Conservation (phyloP, 2,888 invertebrate genomes). For the Cotesia congregata region DNA sequence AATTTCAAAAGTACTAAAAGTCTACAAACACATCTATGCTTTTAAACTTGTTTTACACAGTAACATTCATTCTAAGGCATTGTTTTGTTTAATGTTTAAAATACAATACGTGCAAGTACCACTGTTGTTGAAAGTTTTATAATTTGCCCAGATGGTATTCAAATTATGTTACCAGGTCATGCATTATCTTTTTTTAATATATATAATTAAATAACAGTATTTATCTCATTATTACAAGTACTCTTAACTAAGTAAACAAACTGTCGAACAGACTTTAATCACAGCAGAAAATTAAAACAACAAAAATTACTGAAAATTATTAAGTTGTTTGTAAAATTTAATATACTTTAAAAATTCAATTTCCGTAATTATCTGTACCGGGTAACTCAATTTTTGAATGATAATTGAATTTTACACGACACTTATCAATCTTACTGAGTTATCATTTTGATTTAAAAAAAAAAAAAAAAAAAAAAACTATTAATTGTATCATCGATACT, state of each 20-base stretch:
- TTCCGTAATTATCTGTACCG: not conserved
- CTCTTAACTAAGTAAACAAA: too few species aligned
- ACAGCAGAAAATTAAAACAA: not conserved
- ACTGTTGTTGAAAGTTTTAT: not conserved
- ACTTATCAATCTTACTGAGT: not conserved
- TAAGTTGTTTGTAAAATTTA: not conserved
- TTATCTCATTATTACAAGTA: not conserved
- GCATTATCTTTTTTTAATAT: not conserved
- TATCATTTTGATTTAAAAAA: not conserved
- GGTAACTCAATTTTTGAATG: not conserved
- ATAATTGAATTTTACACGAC: not conserved
- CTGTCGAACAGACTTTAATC: not conserved
- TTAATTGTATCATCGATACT: not conserved
- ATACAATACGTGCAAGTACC: not conserved
- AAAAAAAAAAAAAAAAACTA: too few species aligned
- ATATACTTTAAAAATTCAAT: not conserved
- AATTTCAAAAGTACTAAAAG: not conserved
- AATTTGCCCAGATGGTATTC: not conserved
- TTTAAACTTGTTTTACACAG: not conserved
- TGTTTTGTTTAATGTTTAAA: not conserved
- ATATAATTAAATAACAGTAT: not conserved
- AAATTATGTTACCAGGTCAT: not conserved
- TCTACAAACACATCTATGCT: not conserved
- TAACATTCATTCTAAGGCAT: not conserved
- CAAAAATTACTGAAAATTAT: not conserved